Evolutionary conservation across 2,113 vertebrate species (phyloP).

Genomic region (Rattus norvegicus): GRCr8 NC_086021.1:91607501-91608000

Average conservation of each 20-base stretch:
- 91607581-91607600: not conserved
- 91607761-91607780: not conserved
- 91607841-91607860: not conserved
- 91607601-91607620: not conserved
- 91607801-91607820: not conserved
- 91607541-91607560: not conserved
- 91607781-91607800: not conserved
- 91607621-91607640: not conserved
- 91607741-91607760: not conserved
- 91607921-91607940: not conserved
- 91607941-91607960: not conserved
- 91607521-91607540: no score
- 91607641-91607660: not conserved
- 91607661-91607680: not conserved
- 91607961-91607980: no score
- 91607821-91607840: not conserved
- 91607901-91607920: not conserved
- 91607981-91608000: no score
- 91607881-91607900: not conserved
- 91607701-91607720: not conserved
- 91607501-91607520: no score
- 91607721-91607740: not conserved
- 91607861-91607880: not conserved
- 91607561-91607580: not conserved
- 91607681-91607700: not conserved